Evolutionary conservation across 2,113 vertebrate genomes (phyloP).

Genomic region (Sceloporus tristichus): DNA sequence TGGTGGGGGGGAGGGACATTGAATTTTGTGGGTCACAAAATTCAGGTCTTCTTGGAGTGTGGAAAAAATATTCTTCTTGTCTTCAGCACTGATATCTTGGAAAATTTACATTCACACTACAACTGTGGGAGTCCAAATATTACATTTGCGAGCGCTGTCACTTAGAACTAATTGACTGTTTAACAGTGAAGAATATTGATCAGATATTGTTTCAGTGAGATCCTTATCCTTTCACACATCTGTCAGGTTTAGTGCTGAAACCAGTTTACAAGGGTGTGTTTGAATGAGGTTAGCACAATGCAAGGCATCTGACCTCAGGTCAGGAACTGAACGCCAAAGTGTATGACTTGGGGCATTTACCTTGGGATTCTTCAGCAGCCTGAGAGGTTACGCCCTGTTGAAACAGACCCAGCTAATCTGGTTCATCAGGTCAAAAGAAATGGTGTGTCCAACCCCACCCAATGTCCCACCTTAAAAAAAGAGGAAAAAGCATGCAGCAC

Average conservation of each 20-base stretch:
- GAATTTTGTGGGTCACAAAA: neutral
- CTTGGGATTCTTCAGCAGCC: conserved; percentile 38
- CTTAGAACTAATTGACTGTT: neutral
- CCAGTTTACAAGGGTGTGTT: conserved; percentile 20
- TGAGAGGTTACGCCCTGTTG: conserved; percentile 46
- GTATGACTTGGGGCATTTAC: conserved; percentile 57
- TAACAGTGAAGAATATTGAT: neutral
- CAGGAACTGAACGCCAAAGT: conserved; percentile 60
- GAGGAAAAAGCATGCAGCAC: conserved; percentile 29
- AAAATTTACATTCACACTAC: too few relatives aligned
- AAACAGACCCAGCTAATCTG: conserved; percentile 50
- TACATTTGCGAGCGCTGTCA: neutral
- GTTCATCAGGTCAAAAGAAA: conserved; percentile 64
- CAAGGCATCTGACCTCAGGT: conserved; percentile 46
- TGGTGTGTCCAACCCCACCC: conserved; percentile 54
- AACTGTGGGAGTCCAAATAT: too few relatives aligned
- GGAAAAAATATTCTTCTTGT: too few relatives aligned
- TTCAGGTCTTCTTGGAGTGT: too few relatives aligned
- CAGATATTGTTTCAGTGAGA: neutral
- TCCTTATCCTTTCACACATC: neutral
- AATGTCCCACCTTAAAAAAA: conserved; percentile 34
- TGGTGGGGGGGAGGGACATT: too few relatives aligned
- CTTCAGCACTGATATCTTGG: too few relatives aligned
- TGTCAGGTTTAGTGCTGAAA: neutral
- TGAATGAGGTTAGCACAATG: conserved; percentile 21